A percentile compares a stretch with the other conserved stretches of the same genome.
These are phyloP conservation scores for Latrodectus elegans DNA, from an alignment of 2,888 invertebrate species.

Conservation along the genomic window DNA sequence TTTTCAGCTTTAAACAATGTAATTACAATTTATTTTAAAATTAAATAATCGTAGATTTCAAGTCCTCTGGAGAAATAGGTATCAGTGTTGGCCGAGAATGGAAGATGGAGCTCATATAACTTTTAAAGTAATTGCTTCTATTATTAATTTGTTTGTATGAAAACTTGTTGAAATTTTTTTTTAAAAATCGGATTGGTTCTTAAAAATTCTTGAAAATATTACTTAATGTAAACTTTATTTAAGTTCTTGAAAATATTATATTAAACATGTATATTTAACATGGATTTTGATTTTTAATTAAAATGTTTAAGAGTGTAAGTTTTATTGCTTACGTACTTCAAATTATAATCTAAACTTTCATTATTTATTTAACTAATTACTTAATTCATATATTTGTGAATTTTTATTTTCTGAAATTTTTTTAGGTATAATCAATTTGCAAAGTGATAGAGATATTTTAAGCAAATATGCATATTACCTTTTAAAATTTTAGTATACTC, in stretches of 20 bases:
- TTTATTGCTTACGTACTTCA: neutral
- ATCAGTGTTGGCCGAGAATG: conserved; percentile 99
- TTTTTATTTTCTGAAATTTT: too few species aligned
- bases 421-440: too few species aligned
- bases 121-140: conserved; percentile 83
- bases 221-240: neutral
- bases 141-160: neutral
- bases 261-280: too few species aligned
- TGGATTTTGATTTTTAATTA: too few species aligned
- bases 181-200: too few species aligned
- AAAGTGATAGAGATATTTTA: too few species aligned
- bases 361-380: neutral
- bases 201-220: neutral
- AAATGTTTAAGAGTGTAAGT: neutral
- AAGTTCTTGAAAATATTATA: neutral
- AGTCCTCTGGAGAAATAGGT: conserved; percentile 96
- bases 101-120: conserved; percentile 96
- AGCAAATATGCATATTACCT: too few species aligned
- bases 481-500: too few species aligned
- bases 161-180: neutral
- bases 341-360: neutral
- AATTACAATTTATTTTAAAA: neutral
- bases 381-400: neutral
- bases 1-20: neutral
- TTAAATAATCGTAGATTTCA: conserved; percentile 81